These are phyloP conservation scores for Syrista parreyssii DNA, from an alignment of 2,888 invertebrate species.

Conservation along the genomic window DNA sequence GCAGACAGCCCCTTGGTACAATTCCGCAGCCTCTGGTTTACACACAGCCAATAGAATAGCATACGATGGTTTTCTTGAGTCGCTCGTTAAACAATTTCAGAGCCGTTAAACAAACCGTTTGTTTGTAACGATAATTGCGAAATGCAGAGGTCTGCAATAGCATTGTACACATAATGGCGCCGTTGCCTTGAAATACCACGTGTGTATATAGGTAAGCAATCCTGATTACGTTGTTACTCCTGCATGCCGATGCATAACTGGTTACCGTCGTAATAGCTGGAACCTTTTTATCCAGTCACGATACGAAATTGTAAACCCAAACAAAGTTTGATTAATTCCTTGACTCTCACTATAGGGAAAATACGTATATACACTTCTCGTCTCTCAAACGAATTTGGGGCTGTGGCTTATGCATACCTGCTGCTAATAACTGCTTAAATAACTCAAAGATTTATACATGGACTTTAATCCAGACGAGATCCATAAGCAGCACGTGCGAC, in stretches of 20 bases:
- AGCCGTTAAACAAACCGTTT: background rate
- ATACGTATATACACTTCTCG: background rate
- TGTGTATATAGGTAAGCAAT: background rate
- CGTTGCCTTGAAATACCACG: background rate
- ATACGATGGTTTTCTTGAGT: background rate
- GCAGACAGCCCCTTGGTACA: background rate
- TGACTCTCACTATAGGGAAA: background rate
- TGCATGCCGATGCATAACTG: background rate
- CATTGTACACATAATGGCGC: background rate
- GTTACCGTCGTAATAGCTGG: background rate
- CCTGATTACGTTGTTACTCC: background rate
- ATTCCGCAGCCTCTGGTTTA: background rate
- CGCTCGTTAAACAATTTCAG: background rate
- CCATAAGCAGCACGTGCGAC: background rate
- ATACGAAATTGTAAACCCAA: background rate
- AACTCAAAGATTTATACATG: background rate
- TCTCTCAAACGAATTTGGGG: background rate
- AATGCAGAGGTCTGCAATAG: background rate
- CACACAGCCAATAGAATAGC: background rate
- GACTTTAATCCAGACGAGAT: background rate
- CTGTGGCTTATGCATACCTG: background rate
- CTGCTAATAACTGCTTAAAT: background rate
- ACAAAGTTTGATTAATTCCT: background rate
- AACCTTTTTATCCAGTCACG: background rate
- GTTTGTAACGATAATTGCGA: slow-evolving; percentile 3